Evolutionary conservation across 2,113 vertebrate genomes (phyloP).

Genomic region (Caretta caretta): DNA sequence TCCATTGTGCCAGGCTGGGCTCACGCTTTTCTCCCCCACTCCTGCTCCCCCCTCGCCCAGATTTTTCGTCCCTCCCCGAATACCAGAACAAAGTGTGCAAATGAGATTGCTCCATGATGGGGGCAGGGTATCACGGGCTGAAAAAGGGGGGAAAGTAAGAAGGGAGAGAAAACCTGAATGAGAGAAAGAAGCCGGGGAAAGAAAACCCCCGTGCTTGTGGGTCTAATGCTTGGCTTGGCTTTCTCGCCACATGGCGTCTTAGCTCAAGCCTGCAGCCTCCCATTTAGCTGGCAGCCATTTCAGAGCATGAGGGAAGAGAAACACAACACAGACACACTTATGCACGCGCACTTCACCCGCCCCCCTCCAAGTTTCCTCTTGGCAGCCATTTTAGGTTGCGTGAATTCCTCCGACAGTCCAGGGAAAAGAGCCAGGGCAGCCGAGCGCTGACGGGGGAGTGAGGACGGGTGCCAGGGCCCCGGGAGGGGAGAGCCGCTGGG

Average conservation of each 20-base stretch:
- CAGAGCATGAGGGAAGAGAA: slow-evolving; percentile 47
- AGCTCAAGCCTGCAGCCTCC: not conserved
- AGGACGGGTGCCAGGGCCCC: not conserved
- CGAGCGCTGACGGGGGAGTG: not conserved
- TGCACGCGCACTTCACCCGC: not conserved
- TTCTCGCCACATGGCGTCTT: not conserved
- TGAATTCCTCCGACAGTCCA: slow-evolving; percentile 1
- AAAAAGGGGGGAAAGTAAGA: not conserved
- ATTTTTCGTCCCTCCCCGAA: not conserved
- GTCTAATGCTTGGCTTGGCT: slow-evolving; percentile 39
- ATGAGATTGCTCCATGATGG: not conserved
- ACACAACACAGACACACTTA: accelerated
- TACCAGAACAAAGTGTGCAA: not conserved
- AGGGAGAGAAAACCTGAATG: not conserved
- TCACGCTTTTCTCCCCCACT: not conserved
- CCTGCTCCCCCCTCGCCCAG: accelerated
- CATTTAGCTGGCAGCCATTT: slow-evolving; percentile 64
- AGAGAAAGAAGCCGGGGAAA: not conserved
- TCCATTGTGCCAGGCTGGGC: not conserved
- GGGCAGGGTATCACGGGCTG: not conserved
- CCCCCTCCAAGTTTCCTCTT: not conserved
- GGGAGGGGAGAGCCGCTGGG: not conserved
- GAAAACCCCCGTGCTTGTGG: slow-evolving; percentile 53
- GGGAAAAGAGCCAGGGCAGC: not conserved
- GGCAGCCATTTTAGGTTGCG: slow-evolving; percentile 79